A percentile compares a stretch with the other conserved stretches of the same genome.
phyloP scores from a whole-genome alignment of 2,113 vertebrate species.

The Pipa parva region DNA sequence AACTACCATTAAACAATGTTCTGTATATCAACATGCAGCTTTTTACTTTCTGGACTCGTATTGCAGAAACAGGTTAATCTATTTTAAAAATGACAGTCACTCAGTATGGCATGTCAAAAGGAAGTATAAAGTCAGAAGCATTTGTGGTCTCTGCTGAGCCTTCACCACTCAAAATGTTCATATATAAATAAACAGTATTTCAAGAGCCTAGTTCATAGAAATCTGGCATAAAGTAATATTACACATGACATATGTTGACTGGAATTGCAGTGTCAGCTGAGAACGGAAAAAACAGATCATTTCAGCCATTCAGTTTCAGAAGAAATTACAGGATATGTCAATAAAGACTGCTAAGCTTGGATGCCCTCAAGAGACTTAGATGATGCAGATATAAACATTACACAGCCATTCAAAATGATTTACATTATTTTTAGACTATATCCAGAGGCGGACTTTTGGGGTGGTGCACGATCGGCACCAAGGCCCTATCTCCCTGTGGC shows the following conservation, averaged over 20 bases:
- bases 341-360: slow-evolving; percentile 33
- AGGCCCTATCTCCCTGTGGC: no score
- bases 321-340: slow-evolving; percentile 9
- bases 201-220: not conserved
- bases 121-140: not conserved
- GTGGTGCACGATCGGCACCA: no score
- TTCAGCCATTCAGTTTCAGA: slow-evolving; percentile 14
- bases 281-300: slow-evolving; percentile 16
- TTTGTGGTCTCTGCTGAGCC: not conserved
- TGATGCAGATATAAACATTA: slow-evolving; percentile 5
- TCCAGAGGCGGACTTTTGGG: no score
- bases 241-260: not conserved
- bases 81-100: no score
- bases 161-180: not conserved
- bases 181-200: not conserved
- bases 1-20: no score
- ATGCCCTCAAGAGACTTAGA: slow-evolving; percentile 5
- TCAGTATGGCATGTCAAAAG: not conserved
- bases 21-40: no score
- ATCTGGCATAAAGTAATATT: not conserved
- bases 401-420: not conserved
- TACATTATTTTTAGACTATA: not conserved
- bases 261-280: not conserved
- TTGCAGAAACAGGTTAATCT: no score
- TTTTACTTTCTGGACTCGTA: no score